Base-by-base conservation (phyloP, 1,140 invertebrate species). In the Ceratina calcarata region DNA sequence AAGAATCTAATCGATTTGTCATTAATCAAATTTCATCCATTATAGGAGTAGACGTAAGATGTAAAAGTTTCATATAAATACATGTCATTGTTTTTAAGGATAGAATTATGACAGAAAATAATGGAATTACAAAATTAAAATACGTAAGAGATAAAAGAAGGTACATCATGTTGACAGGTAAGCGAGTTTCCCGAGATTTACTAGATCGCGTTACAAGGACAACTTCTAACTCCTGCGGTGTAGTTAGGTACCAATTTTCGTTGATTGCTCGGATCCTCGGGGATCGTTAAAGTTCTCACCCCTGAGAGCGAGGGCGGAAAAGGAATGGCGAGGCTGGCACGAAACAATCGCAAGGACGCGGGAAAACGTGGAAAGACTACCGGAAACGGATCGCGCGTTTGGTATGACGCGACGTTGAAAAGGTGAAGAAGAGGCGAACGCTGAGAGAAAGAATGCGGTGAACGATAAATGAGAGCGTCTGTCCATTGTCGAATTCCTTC, bases 181-280 rank as follows among this genome's bases (percentile, higher is more conserved):
- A 18, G 7, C 16, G 51, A 1, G 22, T 45, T 24, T 67, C 1
- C 45, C 10, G 57, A 24, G 16, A 67, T 37, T 45, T 45, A 45
- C 37, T n/a, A 15, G 16, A 3, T 3, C 18, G 20, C 8, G 37
- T 13, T 60, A 24, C 62, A 67, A 75, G 62, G 51, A 67, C 20
- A 49, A 32, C 13, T 20, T 32, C 37, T 1, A n/a, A 24, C 18
- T 57, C 20, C 72, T 58, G 20, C 18, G 64, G 22, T 58, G 13
- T 22, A 32, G 53, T 79, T 64, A 15, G 37, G 22, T 79, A 49
- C 66, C 22, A 79, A 79, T 79, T 67, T 74, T 65, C 61, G 51
- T 79, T 79, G 62, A 74, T 79, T 79, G 62, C 53, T n/a, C 57
- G 62, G 24, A 55, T 64, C 49, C 58, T 55, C 12, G 20, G 58